Evolutionary conservation across 2,113 vertebrate species (phyloP), one percentile per base, ranked within the genome.

Genomic region (Microcebus tavaratra): DNA sequence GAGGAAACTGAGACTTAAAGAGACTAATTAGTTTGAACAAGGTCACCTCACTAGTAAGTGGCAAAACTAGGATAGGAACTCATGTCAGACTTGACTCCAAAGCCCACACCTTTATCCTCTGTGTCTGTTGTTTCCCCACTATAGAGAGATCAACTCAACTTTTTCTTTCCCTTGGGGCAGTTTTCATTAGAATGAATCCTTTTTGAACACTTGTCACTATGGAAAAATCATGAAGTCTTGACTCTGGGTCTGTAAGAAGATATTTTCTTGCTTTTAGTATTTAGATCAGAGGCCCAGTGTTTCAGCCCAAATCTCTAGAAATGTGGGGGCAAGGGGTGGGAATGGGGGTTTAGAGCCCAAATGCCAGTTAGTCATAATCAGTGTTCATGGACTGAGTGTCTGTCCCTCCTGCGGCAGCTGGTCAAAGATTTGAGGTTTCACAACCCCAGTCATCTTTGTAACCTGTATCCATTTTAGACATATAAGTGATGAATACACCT

Each of bases 171-270:
- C 25, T 65, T 86, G 9, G 48, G 36, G 25, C n/a, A 82, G 67
- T 96, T 92, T 96, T 95, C 67, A 91, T 55, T 91, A 93, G 86
- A 42, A 13, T 82, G 20, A 95, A 73, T 91, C 6, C 2, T 55
- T 91, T 92, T 73, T 81, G 76, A 94, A n/a, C 45, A 78, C 72
- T 68, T 86, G 17, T 53, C 48, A 86, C 21, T 13, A 68, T 39
- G 45, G 27, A 93, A 88, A 21, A 93, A 96, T 89, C 88, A 61
- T 29, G 68, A 88, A 88, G 36, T 83, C 23, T 84, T 96, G 76
- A 90, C 53, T 70, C 31, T 91, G 14, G 14, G 39, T 82, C 50
- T 90, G 0, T 75, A 88, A 88, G 45, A 96, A 91, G 86, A 50
- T 17, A 83, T 93, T 93, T 88, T 89, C 55, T 92, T 67, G 55